A percentile compares a stretch with the other conserved stretches of the same genome.
Conservation (phyloP, 2,888 invertebrate species). For the Acronicta psi region DNA sequence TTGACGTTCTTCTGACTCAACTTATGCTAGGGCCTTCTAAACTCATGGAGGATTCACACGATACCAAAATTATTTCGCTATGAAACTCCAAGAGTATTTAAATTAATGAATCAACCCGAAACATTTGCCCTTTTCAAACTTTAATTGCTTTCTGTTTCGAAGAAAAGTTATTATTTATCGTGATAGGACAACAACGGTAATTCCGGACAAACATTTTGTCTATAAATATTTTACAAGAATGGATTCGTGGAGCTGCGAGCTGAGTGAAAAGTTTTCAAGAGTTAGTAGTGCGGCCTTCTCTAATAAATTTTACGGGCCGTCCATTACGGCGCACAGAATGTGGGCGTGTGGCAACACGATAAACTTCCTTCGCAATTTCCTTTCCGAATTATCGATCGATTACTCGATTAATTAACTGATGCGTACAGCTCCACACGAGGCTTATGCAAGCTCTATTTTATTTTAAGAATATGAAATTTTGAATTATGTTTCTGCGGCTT, state of each 20-base stretch:
- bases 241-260: constrained; percentile 7
- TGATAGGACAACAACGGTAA: constrained; percentile 27
- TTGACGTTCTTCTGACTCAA: background rate
- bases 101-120: constrained; percentile 23
- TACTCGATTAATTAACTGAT: constrained; percentile 22
- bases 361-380: constrained; percentile 45
- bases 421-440: constrained; percentile 11
- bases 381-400: constrained; percentile 24
- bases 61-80: background rate
- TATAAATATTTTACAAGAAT: constrained; percentile 31
- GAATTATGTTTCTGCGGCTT: background rate
- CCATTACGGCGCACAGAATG: constrained; percentile 17
- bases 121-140: constrained; percentile 22
- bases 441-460: constrained; percentile 2
- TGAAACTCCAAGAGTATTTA: constrained; percentile 25
- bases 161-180: constrained; percentile 32
- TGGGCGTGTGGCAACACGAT: constrained; percentile 32
- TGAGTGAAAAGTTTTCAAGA: constrained; percentile 30
- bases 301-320: constrained; percentile 20
- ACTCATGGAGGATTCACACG: background rate
- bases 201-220: constrained; percentile 14
- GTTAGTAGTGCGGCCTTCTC: constrained; percentile 5
- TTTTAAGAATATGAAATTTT: constrained; percentile 2
- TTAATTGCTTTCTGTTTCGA: constrained; percentile 32
- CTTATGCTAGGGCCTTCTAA: background rate